Percentiles rank a stretch among this genome's conserved stretches.
Conservation (phyloP, 2,113 vertebrate genomes). For the Megaptera novaeangliae region DNA sequence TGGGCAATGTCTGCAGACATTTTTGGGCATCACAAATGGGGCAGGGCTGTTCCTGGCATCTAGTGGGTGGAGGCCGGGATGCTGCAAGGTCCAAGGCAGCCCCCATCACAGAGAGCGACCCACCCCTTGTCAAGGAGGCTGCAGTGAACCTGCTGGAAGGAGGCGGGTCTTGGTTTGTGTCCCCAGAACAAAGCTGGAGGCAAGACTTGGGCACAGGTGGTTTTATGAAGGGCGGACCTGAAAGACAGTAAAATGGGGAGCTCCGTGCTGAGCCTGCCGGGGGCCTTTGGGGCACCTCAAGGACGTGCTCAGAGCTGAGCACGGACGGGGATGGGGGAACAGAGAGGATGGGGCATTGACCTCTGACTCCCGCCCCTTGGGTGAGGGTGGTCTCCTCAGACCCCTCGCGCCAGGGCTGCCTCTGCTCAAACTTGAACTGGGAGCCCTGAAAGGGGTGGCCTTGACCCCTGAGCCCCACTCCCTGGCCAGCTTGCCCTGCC, state of each 20-base stretch:
- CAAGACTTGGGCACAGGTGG: not conserved
- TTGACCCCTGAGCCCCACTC: not conserved
- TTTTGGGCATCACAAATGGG: not conserved
- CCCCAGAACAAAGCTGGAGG: not conserved
- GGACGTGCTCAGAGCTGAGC: not conserved
- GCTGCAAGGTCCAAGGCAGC: accelerated
- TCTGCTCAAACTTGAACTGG: not conserved
- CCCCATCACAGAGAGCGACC: not conserved
- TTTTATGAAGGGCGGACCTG: accelerated
- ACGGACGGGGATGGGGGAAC: accelerated
- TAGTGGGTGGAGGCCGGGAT: not conserved
- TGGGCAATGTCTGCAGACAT: accelerated
- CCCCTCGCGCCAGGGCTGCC: accelerated
- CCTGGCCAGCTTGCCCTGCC: no score
- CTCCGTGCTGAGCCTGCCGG: accelerated
- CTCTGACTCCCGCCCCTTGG: no score
- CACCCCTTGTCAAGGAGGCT: accelerated
- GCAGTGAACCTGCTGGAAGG: not conserved
- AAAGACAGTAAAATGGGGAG: accelerated
- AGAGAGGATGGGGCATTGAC: accelerated
- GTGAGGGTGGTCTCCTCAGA: not conserved
- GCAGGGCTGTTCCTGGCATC: not conserved
- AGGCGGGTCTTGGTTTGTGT: accelerated
- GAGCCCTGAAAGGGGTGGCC: not conserved
- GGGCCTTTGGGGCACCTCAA: accelerated